A percentile compares a stretch with the other conserved stretches of the same genome.
Conservation (phyloP, 2,888 invertebrate genomes). For the Macaria liturata region DNA sequence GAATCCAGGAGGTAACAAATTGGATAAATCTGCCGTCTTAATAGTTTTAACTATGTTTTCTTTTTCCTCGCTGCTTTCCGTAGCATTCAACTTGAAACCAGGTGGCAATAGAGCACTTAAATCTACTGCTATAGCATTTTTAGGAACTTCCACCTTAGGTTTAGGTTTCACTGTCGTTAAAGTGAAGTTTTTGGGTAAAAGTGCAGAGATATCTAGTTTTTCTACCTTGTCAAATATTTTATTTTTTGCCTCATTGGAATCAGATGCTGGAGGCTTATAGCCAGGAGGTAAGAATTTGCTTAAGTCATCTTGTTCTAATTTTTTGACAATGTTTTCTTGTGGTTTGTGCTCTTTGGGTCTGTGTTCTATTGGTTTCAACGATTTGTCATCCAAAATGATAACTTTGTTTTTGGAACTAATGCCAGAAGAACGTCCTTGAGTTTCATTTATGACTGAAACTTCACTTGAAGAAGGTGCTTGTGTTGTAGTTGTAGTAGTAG, state of each 20-base stretch:
- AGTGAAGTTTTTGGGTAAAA: constrained; percentile 86
- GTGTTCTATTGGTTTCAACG: constrained; percentile 82
- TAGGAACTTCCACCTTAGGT: constrained; percentile 45
- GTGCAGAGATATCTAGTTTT: constrained; percentile 77
- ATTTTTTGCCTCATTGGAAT: constrained; percentile 54
- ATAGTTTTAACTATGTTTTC: constrained; percentile 49
- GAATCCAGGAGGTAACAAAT: constrained; percentile 86
- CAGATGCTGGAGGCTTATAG: constrained; percentile 77
- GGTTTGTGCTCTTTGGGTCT: constrained; percentile 68
- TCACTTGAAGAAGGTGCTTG: constrained; percentile 43
- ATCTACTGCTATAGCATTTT: constrained; percentile 64
- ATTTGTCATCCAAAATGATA: constrained; percentile 79
- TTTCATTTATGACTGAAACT: constrained; percentile 59
- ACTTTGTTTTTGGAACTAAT: constrained; percentile 84
- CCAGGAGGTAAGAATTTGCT: constrained; percentile 86
- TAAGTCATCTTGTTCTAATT: constrained; percentile 81
- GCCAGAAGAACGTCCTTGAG: constrained; percentile 78
- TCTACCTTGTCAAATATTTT: constrained; percentile 56
- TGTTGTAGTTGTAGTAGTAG: constrained; percentile 49
- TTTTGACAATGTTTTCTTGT: constrained; percentile 68
- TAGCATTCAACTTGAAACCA: constrained; percentile 74
- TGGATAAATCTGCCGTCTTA: constrained; percentile 80
- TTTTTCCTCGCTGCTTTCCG: constrained; percentile 44
- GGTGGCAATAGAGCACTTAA: constrained; percentile 86
- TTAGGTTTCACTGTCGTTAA: constrained; percentile 62